Conservation (phyloP, 1,140 invertebrate genomes). For the Episyrphus balteatus region DNA sequence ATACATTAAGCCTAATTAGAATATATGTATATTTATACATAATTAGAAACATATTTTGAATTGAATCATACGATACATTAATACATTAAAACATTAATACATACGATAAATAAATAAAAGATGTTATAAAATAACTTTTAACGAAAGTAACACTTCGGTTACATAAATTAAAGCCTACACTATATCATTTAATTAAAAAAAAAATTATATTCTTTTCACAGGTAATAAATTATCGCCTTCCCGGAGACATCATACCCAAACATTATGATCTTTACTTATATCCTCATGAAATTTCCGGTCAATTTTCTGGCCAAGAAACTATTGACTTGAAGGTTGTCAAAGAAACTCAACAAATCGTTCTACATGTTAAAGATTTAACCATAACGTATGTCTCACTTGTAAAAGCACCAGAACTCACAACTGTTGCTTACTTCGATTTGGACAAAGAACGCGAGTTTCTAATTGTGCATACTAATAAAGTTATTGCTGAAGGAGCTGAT, state of each 20-base stretch:
- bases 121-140: no score
- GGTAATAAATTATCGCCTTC: slow-evolving; percentile 46
- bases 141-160: no score
- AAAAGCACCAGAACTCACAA: background rate
- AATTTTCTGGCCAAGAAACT: slow-evolving; percentile 56
- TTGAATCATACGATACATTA: no score
- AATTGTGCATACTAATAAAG: slow-evolving; percentile 16
- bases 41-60: no score
- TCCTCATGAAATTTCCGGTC: slow-evolving; percentile 57
- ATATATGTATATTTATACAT: no score
- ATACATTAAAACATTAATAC: no score
- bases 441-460: slow-evolving; percentile 23
- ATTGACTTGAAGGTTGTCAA: slow-evolving; percentile 50
- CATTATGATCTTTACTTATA: slow-evolving; percentile 67
- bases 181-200: no score
- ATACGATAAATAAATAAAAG: no score
- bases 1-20: no score
- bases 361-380: slow-evolving; percentile 51
- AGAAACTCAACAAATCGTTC: slow-evolving; percentile 45
- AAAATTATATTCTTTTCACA: background rate
- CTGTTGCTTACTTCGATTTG: slow-evolving; percentile 8
- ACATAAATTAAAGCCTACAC: no score
- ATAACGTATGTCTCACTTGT: slow-evolving; percentile 11
- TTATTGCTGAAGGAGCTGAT: slow-evolving; percentile 3
- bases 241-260: slow-evolving; percentile 50